Evolutionary conservation across 2,113 vertebrate species (phyloP).

Genomic region (Petaurus breviceps): DNA sequence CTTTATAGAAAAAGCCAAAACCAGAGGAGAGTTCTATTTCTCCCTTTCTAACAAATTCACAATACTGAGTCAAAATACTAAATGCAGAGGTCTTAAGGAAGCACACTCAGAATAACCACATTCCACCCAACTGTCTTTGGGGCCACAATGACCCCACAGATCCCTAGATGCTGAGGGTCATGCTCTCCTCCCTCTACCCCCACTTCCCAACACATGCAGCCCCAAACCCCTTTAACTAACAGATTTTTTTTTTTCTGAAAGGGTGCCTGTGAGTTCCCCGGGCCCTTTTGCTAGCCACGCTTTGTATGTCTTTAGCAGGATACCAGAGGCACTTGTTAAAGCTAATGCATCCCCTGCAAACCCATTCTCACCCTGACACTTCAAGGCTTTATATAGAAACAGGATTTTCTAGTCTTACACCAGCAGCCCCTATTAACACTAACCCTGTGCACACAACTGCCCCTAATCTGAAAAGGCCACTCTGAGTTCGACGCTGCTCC

Average conservation of each 20-base stretch:
- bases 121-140: not conserved
- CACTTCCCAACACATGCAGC: not conserved
- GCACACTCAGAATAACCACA: not conserved
- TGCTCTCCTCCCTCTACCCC: not conserved
- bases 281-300: slow-evolving; percentile 49
- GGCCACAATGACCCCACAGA: not conserved
- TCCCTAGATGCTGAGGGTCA: not conserved
- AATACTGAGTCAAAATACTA: not conserved
- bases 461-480: slow-evolving; percentile 70
- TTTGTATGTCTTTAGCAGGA: slow-evolving; percentile 78
- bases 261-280: not conserved
- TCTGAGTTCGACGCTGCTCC: slow-evolving; percentile 33
- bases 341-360: slow-evolving; percentile 85
- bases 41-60: not conserved
- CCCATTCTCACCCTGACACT: slow-evolving; percentile 88
- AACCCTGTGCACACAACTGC: slow-evolving; percentile 58
- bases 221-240: not conserved
- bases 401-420: slow-evolving; percentile 90
- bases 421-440: slow-evolving; percentile 81
- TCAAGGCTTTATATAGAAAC: slow-evolving; percentile 88
- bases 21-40: not conserved
- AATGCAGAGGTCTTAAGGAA: not conserved
- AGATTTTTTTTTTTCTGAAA: not conserved
- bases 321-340: slow-evolving; percentile 89
- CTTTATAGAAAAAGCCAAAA: not conserved